Conservation (phyloP, 2,888 invertebrate species). For the Acanthopleura granulata region DNA sequence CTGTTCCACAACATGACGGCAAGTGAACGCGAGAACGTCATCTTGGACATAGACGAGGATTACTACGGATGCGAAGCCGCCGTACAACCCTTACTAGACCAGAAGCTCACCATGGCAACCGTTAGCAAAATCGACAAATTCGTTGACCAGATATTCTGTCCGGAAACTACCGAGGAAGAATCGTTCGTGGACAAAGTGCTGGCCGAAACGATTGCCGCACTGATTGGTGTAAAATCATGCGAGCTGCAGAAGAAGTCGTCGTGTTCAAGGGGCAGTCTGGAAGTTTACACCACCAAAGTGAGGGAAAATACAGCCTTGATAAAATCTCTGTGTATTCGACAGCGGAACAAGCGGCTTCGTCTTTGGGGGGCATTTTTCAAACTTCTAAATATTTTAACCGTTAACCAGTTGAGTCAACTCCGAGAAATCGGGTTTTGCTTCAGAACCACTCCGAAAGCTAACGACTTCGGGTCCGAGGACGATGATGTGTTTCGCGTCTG, state of each 20-base stretch:
- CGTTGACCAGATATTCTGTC: slow-evolving; percentile 45
- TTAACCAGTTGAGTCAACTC: slow-evolving; percentile 40
- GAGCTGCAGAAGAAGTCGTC: background rate
- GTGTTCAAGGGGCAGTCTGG: background rate
- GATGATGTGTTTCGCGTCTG: slow-evolving; percentile 43
- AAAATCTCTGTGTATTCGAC: slow-evolving; percentile 14
- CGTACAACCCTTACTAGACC: slow-evolving; percentile 38
- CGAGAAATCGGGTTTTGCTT: slow-evolving; percentile 50
- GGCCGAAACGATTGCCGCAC: background rate
- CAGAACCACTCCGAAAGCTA: slow-evolving; percentile 40
- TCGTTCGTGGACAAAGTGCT: slow-evolving; percentile 37
- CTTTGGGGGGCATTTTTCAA: slow-evolving; percentile 26
- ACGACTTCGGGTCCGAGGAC: slow-evolving; percentile 23
- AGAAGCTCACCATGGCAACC: slow-evolving; percentile 31
- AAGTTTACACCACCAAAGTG: background rate
- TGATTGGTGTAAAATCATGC: background rate
- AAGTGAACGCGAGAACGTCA: slow-evolving; percentile 29
- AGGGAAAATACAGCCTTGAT: background rate
- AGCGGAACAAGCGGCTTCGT: background rate
- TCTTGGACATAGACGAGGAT: slow-evolving; percentile 60
- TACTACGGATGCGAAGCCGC: slow-evolving; percentile 54
- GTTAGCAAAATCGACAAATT: slow-evolving; percentile 37
- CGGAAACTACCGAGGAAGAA: slow-evolving; percentile 39
- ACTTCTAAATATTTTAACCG: slow-evolving; percentile 32
- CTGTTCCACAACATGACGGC: background rate